Evolutionary conservation across 2,888 invertebrate genomes (phyloP).

Genomic region (Platycheirus albimanus): DNA sequence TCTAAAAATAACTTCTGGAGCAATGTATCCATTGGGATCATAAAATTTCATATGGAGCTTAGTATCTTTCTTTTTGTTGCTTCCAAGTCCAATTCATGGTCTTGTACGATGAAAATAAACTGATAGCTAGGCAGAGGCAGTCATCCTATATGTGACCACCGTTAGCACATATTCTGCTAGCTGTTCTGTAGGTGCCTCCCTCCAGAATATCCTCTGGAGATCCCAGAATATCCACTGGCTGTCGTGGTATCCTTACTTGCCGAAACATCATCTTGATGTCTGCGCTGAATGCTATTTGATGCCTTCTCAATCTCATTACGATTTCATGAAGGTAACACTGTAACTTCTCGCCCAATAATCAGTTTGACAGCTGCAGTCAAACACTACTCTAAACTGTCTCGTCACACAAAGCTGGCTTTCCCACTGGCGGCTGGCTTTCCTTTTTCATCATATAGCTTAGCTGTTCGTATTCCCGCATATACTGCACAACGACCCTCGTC

Average conservation of each 20-base stretch:
- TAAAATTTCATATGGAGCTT: constrained; percentile 57
- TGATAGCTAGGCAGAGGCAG: constrained; percentile 1
- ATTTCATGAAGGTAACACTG: constrained; percentile 21
- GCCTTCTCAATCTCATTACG: constrained; percentile 49
- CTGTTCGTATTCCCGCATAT: not conserved
- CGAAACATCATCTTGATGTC: too few species aligned
- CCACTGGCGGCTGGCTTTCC: not conserved
- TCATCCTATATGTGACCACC: not conserved
- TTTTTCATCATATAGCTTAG: not conserved
- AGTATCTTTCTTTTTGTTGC: constrained; percentile 38
- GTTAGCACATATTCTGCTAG: constrained; percentile 31
- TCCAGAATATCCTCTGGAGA: too few species aligned
- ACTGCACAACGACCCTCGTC: not conserved
- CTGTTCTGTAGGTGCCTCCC: constrained; percentile 1
- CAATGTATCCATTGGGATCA: constrained; percentile 74
- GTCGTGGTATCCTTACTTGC: constrained; percentile 8
- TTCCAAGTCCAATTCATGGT: constrained; percentile 3
- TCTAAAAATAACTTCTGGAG: constrained; percentile 66
- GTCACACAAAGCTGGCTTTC: not conserved
- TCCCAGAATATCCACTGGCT: constrained; percentile 33
- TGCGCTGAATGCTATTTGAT: too few species aligned
- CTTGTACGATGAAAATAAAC: constrained; percentile 24
- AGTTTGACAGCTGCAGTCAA: too few species aligned
- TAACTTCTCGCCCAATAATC: not conserved
- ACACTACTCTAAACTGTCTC: too few species aligned